Evolutionary conservation across 2,113 vertebrate species (phyloP).

Genomic region (Platysteira castanea): DNA sequence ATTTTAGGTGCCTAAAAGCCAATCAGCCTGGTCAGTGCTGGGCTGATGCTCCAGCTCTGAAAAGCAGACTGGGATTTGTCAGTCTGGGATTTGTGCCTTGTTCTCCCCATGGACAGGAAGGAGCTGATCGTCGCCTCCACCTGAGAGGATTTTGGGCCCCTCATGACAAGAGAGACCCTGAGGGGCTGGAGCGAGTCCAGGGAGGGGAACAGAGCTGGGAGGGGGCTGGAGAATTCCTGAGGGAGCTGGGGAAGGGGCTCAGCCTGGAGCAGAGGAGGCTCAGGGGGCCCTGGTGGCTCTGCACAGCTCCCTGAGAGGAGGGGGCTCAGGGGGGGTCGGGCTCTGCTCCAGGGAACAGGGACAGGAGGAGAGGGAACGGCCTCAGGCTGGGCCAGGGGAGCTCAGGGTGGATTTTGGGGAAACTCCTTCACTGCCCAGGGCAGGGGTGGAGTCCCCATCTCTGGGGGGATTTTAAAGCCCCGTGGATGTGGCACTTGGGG

Average conservation of each 20-base stretch:
- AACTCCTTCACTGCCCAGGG: background rate
- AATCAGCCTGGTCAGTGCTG: accelerated
- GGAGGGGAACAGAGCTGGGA: background rate
- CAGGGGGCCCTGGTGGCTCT: background rate
- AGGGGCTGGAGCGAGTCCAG: background rate
- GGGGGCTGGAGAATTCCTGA: background rate
- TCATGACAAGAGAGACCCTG: background rate
- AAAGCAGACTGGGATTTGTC: background rate
- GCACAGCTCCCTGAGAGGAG: background rate
- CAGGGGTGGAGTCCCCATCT: background rate
- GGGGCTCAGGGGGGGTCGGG: background rate
- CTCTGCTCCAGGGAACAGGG: background rate
- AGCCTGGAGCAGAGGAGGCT: background rate
- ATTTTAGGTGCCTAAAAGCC: background rate
- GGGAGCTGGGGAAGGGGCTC: background rate
- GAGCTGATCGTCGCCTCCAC: background rate
- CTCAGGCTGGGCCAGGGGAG: background rate
- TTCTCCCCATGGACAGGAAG: accelerated
- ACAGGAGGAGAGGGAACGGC: background rate
- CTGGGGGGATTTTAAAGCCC: accelerated
- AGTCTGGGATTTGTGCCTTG: background rate
- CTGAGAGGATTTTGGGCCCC: background rate
- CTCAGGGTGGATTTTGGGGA: accelerated
- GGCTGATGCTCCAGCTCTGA: accelerated
- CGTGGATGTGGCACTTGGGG: background rate